Conservation (phyloP, 2,113 vertebrate genomes). For the Speoplatyrhinus poulsoni region DNA sequence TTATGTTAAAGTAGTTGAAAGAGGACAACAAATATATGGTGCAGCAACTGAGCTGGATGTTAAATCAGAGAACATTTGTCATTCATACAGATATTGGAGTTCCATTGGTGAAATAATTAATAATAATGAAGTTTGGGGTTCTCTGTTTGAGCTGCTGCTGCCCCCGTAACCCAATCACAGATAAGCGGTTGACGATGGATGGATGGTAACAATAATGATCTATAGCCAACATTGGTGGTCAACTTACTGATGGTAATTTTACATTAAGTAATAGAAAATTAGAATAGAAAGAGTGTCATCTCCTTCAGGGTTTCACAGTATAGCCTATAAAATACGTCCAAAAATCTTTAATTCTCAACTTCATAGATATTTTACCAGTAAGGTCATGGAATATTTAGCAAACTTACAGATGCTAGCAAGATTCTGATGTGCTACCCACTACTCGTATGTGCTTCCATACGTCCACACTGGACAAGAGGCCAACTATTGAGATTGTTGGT, state of each 20-base stretch:
- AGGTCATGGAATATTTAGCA: not conserved
- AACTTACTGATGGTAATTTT: too few relatives aligned
- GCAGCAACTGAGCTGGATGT: constrained; percentile 44
- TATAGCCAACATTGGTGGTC: too few relatives aligned
- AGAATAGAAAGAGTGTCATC: too few relatives aligned
- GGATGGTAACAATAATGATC: too few relatives aligned
- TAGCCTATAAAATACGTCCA: not conserved
- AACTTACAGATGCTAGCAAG: not conserved
- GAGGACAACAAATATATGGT: constrained; percentile 62
- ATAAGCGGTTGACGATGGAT: too few relatives aligned
- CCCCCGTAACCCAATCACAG: too few relatives aligned
- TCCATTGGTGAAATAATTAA: constrained; percentile 14
- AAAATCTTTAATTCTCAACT: not conserved
- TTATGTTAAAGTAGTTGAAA: constrained; percentile 35
- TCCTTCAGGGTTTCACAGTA: too few relatives aligned
- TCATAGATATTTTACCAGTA: not conserved
- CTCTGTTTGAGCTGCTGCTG: too few relatives aligned
- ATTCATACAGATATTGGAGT: constrained; percentile 23
- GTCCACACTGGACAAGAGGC: too few relatives aligned
- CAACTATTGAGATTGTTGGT: too few relatives aligned
- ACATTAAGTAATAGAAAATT: too few relatives aligned
- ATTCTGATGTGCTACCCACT: not conserved
- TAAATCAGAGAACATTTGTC: constrained; percentile 27
- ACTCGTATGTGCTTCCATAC: not conserved
- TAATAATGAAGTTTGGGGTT: too few relatives aligned